Evolutionary conservation across 2,797 vertebrate species (phyloP).

Genomic region (Leptatherina wallacei): DNA sequence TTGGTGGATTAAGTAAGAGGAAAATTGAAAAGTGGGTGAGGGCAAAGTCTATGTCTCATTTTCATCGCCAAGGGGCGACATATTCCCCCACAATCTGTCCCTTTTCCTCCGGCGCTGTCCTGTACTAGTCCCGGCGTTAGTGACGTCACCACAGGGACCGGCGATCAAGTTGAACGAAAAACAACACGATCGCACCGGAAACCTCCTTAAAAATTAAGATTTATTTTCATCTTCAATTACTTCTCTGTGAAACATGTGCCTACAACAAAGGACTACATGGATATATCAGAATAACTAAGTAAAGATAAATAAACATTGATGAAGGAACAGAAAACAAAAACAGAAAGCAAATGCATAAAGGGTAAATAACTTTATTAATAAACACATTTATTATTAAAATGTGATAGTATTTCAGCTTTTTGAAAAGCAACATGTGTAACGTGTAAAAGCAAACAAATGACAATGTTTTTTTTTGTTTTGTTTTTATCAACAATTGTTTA

Average conservation of each 20-base stretch:
- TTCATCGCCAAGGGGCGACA: constrained; percentile 48
- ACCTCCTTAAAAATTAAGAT: constrained; percentile 35
- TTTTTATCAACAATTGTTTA: no score
- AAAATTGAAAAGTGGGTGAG: neutral
- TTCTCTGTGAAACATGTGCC: neutral
- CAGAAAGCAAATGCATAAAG: neutral
- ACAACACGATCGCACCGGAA: constrained; percentile 11
- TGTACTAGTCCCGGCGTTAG: constrained; percentile 58
- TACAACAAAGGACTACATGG: neutral
- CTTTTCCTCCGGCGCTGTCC: constrained; percentile 55
- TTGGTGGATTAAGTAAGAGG: neutral
- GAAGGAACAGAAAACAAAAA: neutral
- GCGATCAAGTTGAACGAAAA: constrained; percentile 9
- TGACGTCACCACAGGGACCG: constrained; percentile 78
- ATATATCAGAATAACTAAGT: neutral
- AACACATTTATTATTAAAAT: no score
- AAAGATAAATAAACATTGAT: neutral
- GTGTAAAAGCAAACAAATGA: no score
- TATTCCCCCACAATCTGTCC: constrained; percentile 24
- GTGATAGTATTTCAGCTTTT: no score
- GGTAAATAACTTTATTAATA: neutral
- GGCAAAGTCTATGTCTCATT: neutral
- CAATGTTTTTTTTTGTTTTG: no score
- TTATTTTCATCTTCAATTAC: fast-evolving
- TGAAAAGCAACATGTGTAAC: no score